A percentile compares a stretch with the other conserved stretches of the same genome.
These are phyloP conservation scores for Ochropacha duplaris DNA, from an alignment of 2,888 invertebrate species.

Conservation along the genomic window DNA sequence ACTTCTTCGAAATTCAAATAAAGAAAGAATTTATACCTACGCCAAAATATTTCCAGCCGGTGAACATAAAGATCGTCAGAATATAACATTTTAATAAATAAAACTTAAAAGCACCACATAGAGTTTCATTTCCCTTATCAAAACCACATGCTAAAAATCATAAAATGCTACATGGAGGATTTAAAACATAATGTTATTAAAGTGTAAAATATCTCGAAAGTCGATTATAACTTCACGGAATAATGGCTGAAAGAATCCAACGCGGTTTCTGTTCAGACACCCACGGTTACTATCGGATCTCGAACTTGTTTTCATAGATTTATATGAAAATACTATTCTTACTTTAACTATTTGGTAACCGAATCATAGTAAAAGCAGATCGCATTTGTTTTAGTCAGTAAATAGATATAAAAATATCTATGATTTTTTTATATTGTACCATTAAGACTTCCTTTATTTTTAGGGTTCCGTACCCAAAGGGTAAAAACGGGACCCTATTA, in stretches of 20 bases:
- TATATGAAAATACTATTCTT: not conserved
- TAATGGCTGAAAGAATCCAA: conserved; percentile 72
- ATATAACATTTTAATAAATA: not conserved
- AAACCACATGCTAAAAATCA: conserved; percentile 1
- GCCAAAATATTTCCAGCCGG: not conserved
- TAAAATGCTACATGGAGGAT: not conserved
- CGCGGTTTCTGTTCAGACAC: conserved; percentile 41
- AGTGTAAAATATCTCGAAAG: conserved; percentile 53
- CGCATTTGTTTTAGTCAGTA: no score
- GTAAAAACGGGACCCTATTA: no score
- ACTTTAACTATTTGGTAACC: no score
- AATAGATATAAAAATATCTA: no score
- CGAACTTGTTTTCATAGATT: conserved; percentile 14
- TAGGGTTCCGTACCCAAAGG: no score
- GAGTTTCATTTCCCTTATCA: not conserved
- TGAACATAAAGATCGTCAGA: not conserved
- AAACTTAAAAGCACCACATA: not conserved
- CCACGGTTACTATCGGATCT: conserved; percentile 41
- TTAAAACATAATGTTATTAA: conserved; percentile 1
- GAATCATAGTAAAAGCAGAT: no score
- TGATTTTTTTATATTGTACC: no score
- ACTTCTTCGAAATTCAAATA: not conserved
- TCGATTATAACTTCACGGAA: conserved; percentile 73
- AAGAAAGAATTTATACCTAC: not conserved
- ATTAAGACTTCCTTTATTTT: no score